Evolutionary conservation across 2,113 vertebrate species (phyloP), one percentile per base, ranked within the genome.

Genomic region (Mormyrus iriodes): DNA sequence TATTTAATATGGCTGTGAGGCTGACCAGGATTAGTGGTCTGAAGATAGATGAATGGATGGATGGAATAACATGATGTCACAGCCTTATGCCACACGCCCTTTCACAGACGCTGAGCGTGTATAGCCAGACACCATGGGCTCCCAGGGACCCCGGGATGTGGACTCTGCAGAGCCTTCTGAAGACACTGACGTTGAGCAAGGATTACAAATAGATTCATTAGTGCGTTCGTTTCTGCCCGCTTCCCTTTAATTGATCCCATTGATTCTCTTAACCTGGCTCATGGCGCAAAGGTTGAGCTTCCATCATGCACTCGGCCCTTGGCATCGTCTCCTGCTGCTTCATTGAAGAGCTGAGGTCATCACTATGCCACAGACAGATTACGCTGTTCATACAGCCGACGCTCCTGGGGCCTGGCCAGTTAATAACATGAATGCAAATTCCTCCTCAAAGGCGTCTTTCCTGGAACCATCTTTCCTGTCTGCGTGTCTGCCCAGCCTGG

Each of bases 191-290:
- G 21, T 58, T 55, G 39, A 48, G 15, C 51, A 2, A 82, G 69
- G 61, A 35, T 79, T 89, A 90, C 53, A 83, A 35, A 89, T 88
- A 76, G 84, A 88, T 88, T 90, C 58, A 90, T 90, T 88, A 31
- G 53, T 49, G 48, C 31, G n/a, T 88, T 88, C 79, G n/a, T 31
- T 88, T 88, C 58, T 48, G 17, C 48, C 39, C 27, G 31, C 73
- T 87, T 42, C 9, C 52, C 8, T 85, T 24, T 44, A 55, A 88
- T 90, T 90, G 90, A 90, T 90, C 88, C 42, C 24, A 87, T 88
- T 85, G 91, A 87, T 73, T 88, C 44, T 65, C 46, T 87, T 85
- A 88, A 73, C 55, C 55, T 39, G 53, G 5, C 46, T 51, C 65
- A n/a, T 31, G 73, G 15, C 84, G n/a, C 69, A 90, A n/a, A 73